These are phyloP conservation scores for Pluvianellus socialis DNA, from an alignment of 2,113 vertebrate genomes.

Conservation along the genomic window DNA sequence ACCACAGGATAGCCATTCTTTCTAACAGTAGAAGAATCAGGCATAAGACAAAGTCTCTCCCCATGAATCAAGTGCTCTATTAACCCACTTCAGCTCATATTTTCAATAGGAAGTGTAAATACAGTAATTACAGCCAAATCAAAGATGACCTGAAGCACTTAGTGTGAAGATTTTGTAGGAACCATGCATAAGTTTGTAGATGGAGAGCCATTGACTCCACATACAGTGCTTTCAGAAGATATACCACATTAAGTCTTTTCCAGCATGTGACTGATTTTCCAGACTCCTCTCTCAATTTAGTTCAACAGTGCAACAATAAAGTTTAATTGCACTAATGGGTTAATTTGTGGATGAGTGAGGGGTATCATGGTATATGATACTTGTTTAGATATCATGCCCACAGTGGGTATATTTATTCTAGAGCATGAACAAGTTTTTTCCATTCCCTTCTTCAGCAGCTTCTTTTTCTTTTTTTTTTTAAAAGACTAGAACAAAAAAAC, in stretches of 20 bases:
- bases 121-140: background rate
- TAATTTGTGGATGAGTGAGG: background rate
- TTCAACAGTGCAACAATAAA: background rate
- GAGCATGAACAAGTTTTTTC: background rate
- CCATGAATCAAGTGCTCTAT: background rate
- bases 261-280: background rate
- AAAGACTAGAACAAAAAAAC: no score
- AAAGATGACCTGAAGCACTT: background rate
- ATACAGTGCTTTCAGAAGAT: background rate
- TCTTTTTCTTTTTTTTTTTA: background rate
- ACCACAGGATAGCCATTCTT: background rate
- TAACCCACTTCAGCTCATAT: background rate
- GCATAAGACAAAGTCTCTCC: background rate
- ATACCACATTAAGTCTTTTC: background rate
- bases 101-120: background rate
- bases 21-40: background rate
- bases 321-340: background rate
- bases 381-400: background rate
- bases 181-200: background rate
- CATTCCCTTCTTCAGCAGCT: background rate
- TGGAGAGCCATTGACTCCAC: background rate
- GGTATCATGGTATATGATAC: background rate
- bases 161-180: background rate
- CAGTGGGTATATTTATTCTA: background rate
- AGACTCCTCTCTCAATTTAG: background rate